A percentile compares a stretch with the other conserved stretches of the same genome.
Evolutionary conservation across 2,888 invertebrate species (phyloP).

Genomic region (Cotesia congregata): DNA sequence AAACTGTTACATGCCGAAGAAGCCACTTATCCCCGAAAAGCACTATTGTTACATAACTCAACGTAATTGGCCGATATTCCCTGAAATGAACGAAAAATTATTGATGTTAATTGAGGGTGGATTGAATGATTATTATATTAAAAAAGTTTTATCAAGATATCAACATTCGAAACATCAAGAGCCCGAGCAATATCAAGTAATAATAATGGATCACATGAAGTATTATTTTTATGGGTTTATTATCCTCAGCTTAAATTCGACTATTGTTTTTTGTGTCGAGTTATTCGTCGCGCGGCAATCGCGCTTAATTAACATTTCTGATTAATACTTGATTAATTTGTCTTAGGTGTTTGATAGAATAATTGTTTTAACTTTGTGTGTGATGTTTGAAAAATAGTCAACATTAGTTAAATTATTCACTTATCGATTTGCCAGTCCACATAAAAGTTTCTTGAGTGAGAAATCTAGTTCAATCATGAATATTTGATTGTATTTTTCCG

Average conservation of each 20-base stretch:
- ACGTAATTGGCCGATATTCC: conserved; percentile 5
- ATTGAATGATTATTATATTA: neutral
- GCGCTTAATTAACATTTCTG: neutral
- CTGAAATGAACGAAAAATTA: neutral
- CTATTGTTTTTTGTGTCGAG: too few species aligned
- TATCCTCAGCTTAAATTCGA: too few species aligned
- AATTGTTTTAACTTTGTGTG: neutral
- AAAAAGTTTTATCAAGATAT: neutral
- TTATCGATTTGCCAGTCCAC: too few species aligned
- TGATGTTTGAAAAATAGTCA: too few species aligned
- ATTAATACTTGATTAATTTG: neutral
- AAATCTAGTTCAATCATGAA: too few species aligned
- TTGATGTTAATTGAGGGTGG: neutral
- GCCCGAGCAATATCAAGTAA: too few species aligned
- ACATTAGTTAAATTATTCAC: too few species aligned
- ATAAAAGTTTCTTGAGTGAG: too few species aligned
- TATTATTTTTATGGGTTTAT: too few species aligned
- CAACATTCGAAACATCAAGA: too few species aligned
- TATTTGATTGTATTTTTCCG: too few species aligned
- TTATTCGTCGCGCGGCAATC: neutral
- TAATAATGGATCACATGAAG: too few species aligned
- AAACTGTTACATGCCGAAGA: neutral
- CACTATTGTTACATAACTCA: neutral
- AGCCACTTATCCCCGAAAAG: neutral
- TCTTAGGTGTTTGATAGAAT: neutral